Conservation (phyloP, 2,113 vertebrate genomes). For the Ceyx margarethae region DNA sequence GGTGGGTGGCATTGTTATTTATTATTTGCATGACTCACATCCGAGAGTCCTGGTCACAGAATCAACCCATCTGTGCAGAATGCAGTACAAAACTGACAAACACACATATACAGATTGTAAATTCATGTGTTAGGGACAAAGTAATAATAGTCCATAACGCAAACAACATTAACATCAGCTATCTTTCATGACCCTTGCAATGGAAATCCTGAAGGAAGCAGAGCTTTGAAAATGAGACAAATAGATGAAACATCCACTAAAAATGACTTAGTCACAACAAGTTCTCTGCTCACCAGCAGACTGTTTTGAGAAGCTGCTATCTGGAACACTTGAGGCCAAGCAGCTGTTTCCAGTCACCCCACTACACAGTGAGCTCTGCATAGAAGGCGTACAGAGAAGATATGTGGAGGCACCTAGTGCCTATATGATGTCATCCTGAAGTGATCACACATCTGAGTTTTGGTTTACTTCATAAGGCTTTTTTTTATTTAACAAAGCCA, state of each 20-base stretch:
- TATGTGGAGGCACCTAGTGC: not conserved
- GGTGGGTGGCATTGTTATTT: not conserved
- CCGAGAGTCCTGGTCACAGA: not conserved
- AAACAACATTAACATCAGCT: not conserved
- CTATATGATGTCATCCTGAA: slow-evolving; percentile 36
- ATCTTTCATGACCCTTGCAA: not conserved
- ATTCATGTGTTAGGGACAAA: not conserved
- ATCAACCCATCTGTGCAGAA: not conserved
- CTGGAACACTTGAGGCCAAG: slow-evolving; percentile 32
- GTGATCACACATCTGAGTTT: slow-evolving; percentile 15
- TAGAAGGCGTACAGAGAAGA: not conserved
- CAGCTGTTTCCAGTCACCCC: slow-evolving; percentile 7
- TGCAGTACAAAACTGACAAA: not conserved
- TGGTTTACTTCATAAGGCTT: not conserved
- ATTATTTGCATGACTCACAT: slow-evolving; percentile 8
- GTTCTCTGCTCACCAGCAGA: not conserved
- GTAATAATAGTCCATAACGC: not conserved
- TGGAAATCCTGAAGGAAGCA: not conserved
- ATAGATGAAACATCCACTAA: slow-evolving; percentile 33
- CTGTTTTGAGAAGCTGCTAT: slow-evolving; percentile 40
- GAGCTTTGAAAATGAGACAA: slow-evolving; percentile 6
- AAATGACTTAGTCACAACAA: slow-evolving; percentile 23
- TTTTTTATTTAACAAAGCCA: slow-evolving; percentile 34
- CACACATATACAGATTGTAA: not conserved
- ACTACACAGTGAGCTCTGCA: not conserved